A percentile compares a stretch with the other conserved stretches of the same genome.
These are phyloP conservation scores for Hyposoter didymator DNA, from an alignment of 2,888 invertebrate species.

Conservation along the genomic window DNA sequence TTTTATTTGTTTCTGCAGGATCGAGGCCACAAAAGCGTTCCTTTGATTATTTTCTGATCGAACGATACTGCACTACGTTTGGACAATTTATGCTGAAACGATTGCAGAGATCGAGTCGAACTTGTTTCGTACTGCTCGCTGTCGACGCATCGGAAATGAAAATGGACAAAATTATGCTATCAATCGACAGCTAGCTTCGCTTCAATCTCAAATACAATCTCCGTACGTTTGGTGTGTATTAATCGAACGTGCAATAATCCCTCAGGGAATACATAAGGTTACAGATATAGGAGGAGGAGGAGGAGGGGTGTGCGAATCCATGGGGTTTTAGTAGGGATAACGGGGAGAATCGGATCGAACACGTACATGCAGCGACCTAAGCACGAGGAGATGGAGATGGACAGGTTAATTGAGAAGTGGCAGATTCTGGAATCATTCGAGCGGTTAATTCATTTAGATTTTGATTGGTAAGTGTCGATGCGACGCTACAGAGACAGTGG, in stretches of 20 bases:
- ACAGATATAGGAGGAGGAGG: constrained; percentile 4
- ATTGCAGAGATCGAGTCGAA: no score
- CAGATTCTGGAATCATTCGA: neutral
- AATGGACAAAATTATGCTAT: neutral
- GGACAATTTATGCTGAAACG: neutral
- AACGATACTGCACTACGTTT: no score
- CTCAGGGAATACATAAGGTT: neutral
- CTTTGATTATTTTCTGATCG: neutral
- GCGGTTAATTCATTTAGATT: neutral
- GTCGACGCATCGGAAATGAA: neutral
- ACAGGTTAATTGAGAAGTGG: constrained; percentile 14
- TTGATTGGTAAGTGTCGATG: neutral
- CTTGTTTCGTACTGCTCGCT: neutral
- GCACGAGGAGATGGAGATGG: constrained; percentile 43
- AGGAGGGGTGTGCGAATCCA: neutral
- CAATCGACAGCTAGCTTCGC: constrained; percentile 12
- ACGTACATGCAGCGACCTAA: constrained; percentile 5
- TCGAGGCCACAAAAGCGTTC: neutral
- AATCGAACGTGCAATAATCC: neutral
- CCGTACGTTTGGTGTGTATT: neutral
- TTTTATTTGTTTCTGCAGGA: no score
- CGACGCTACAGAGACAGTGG: neutral
- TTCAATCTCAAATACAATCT: constrained; percentile 23
- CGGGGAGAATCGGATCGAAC: neutral
- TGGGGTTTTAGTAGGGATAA: constrained; percentile 5